Evolutionary conservation across 2,888 invertebrate species (phyloP), one percentile per base, ranked within the genome.

Genomic region (Drosophila mulleri): DNA sequence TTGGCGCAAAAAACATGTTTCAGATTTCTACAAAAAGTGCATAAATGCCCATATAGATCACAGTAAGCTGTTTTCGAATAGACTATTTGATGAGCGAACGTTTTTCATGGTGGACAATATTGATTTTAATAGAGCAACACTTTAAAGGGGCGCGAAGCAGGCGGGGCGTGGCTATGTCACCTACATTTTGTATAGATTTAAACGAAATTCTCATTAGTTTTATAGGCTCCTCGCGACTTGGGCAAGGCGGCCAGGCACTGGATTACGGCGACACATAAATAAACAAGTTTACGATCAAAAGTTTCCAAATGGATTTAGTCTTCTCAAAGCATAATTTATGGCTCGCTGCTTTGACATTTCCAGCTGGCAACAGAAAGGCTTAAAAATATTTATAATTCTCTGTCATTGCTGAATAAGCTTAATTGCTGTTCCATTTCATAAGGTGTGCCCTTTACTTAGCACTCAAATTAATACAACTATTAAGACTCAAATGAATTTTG

Each of bases 31-130:
- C 37, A 8, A 18, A 67, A 56, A 32, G 20, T 65, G 39, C 69
- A 72, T 72, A 75, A 87, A 68, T 48, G 72, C 53, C 64, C 72
- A 78, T 78, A 67, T 67, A 70, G 37, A 44, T 57, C 56, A 70
- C 42, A 61, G 64, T 60, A 56, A 62, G 53, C 56, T 37, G 23
- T 23, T 16, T 53, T 37, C 20, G 53, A 37, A 6, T n/a, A 11
- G 23, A 53, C 9, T 20, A 23, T n/a, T 3, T 14, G 50, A 50
- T 53, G 37, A 1, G 23, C 16, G 23, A 53, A 2, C 4, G 35
- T 14, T 37, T 35, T 74, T 62, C 66, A 32, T 77, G 71, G 77
- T 72, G 57, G 56, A 37, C 65, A 70, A 63, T 71, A 73, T 70
- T 79, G 88, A 85, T 54, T 47, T 69, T 73, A 65, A 62, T 67